These are phyloP conservation scores for Diceros bicornis DNA, from an alignment of 2,797 vertebrate genomes.

Conservation along the genomic window DNA sequence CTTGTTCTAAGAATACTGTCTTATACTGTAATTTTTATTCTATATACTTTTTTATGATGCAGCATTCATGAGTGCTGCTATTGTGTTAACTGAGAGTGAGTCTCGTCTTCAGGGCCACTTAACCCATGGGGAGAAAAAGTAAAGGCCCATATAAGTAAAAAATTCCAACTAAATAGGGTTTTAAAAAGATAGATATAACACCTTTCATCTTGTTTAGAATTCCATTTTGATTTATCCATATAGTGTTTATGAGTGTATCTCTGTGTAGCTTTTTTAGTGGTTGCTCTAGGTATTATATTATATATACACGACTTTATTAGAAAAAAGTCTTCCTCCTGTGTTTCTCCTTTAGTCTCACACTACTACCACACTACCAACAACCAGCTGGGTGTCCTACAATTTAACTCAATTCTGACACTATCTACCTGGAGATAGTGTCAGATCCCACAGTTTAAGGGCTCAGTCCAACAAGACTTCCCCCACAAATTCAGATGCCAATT, in stretches of 20 bases:
- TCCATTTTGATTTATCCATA: not conserved
- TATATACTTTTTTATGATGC: not conserved
- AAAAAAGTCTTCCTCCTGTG: not conserved
- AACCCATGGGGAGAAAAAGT: not conserved
- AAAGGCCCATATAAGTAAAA: not conserved
- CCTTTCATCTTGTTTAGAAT: not conserved
- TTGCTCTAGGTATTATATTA: not conserved
- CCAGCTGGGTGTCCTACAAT: not conserved
- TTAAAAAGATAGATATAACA: not conserved
- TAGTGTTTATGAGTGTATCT: not conserved
- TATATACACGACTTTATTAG: not conserved
- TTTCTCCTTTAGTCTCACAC: not conserved
- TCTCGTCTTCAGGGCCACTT: not conserved
- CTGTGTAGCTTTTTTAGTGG: not conserved
- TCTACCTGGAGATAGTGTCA: not conserved
- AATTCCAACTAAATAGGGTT: not conserved
- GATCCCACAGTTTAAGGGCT: not conserved
- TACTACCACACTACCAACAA: not conserved
- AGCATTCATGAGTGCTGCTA: not conserved
- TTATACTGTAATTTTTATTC: slow-evolving; percentile 12
- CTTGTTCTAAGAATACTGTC: not conserved
- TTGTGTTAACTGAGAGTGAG: not conserved
- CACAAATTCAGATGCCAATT: not conserved
- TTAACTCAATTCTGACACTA: not conserved
- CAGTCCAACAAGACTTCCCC: not conserved